Evolutionary conservation across 2,888 invertebrate genomes (phyloP), one percentile per base, ranked within the genome.

Genomic region (Scaeva pyrastri): DNA sequence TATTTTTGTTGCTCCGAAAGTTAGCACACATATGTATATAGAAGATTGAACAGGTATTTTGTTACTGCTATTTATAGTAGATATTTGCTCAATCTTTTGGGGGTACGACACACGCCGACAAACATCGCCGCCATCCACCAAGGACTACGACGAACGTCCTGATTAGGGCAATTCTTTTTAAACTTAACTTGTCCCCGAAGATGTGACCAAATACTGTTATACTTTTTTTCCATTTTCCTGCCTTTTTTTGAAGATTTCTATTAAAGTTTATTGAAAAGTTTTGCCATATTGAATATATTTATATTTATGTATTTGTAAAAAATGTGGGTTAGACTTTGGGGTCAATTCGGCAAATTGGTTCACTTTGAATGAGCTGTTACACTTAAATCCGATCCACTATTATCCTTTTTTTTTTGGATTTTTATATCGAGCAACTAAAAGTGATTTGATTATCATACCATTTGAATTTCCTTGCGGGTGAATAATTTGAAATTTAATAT

Each of bases 41-140:
- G 23, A 21, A 52, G 52, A 68, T 68, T 68, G 68, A 68, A 52
- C 68, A 68, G 68, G 52, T 52, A 68, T 68, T 68, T 68, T 68
- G 11, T 52, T 52, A 8, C 19, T 45, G 50, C 6, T 66, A 41
- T 60, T 60, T 60, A 60, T 31, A 31, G 5, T n/a, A n/a, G n/a
- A n/a, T 60, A 43, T 23, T 58, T 21, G 14, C 14, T 26, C 16
- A 23, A 48, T 66, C 66, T 48, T 48, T 68, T 36, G 11, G 66
- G n/a, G 43, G 52, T 21, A 52, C 36, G 36, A 31, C 31, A 31
- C 6, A 31, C 31, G 31, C 5, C 2, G 31, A 31, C 31, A n/a
- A n/a, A n/a, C n/a, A n/a, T n/a, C n/a, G n/a, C n/a, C n/a, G n/a
- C n/a, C n/a, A n/a, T n/a, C n/a, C n/a, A n/a, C n/a, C n/a, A n/a